Evolutionary conservation across 1,140 invertebrate species (phyloP).

Genomic region (Trichoplusia ni): DNA sequence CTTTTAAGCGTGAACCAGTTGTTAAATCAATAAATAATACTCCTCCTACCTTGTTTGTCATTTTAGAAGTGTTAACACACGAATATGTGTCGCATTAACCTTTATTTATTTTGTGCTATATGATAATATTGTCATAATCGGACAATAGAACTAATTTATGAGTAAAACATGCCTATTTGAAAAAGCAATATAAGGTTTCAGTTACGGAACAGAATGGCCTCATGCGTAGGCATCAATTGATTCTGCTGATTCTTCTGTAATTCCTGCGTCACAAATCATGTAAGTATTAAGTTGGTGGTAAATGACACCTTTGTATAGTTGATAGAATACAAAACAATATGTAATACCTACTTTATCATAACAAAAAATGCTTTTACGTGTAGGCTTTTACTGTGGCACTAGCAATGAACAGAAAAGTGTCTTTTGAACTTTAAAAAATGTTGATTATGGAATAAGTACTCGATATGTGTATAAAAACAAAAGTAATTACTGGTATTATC

Average conservation of each 20-base stretch:
- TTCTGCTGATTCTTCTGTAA: background rate
- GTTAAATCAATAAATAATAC: background rate
- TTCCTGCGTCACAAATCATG: background rate
- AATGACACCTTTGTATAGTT: no score
- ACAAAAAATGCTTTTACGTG: no score
- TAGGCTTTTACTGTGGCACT: no score
- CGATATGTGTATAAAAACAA: no score
- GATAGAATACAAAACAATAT: no score
- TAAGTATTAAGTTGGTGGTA: background rate
- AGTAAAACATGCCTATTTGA: background rate
- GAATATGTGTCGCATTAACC: no score
- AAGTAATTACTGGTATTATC: no score
- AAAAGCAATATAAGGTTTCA: slow-evolving; percentile 3
- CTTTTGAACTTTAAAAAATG: no score
- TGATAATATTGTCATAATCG: background rate
- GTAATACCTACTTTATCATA: no score
- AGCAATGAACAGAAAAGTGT: no score
- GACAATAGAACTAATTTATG: background rate
- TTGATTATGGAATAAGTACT: no score
- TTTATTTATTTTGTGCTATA: slow-evolving; percentile 13
- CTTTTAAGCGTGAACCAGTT: no score
- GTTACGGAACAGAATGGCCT: background rate
- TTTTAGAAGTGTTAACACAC: slow-evolving; percentile 8
- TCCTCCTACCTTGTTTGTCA: slow-evolving; percentile 3
- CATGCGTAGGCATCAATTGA: background rate